Base-by-base conservation (phyloP, 2,888 invertebrate species). In the Chrysolina oricalcia region DNA sequence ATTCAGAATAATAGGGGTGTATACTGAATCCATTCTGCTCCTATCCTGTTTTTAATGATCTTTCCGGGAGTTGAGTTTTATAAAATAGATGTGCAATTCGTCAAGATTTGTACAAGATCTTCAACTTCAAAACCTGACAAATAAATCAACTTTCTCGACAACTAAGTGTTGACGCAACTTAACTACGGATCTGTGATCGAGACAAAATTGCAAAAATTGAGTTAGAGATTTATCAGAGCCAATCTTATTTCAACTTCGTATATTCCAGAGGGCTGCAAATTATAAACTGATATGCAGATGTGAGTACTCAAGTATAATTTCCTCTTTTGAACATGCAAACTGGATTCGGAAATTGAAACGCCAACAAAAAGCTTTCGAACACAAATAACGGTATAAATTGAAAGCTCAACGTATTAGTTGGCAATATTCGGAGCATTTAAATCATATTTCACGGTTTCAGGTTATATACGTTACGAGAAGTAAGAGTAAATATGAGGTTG, bases 271-370 rank as follows among this genome's bases (percentile, higher is more conserved):
- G 10, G 10, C 53, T 19, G 11, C 21, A 19, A 53, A 53, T 53
- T 53, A 43, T 53, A 48, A 72, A 68, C 53, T 56, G 68, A 5
- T 27, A 53, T 71, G 71, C 53, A 66, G 59, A 67, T 67, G 64
- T 71, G 71, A 64, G 71, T 75, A 53, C 63, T 68, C 64, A 75
- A 53, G 53, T 63, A 75, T 63, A 72, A 75, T 75, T 71, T 68
- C 74, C 74, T 53, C 59, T 71, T 68, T 46, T 67, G 70, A 70
- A 70, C 70, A 50, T 70, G 65, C 70, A 65, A 40, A 64, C 66
- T 62, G 48, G 56, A 56, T 17, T 35, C 75, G 75, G 69, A 73
- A 76, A 76, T 70, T 70, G 72, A 76, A 76, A 70, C 62, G 68
- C 43, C 72, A 59, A 70, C 70, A 70, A 73, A 73, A 72, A 73